These are phyloP conservation scores for Rambutsinella grinnellia DNA, from an alignment of 2,888 invertebrate genomes.

Conservation along the genomic window DNA sequence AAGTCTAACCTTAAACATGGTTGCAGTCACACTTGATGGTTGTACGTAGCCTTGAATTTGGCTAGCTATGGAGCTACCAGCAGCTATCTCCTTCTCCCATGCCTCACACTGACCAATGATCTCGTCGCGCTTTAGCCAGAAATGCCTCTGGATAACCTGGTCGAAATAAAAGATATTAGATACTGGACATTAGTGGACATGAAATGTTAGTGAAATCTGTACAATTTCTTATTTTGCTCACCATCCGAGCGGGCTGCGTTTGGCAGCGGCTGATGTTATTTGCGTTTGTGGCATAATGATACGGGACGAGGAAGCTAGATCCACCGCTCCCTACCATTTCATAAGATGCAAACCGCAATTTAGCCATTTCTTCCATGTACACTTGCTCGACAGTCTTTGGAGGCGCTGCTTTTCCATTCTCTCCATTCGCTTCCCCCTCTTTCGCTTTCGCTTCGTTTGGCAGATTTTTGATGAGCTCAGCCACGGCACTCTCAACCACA, in stretches of 20 bases:
- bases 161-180: no score
- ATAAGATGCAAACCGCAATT: constrained; percentile 91
- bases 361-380: constrained; percentile 89
- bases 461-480: constrained; percentile 54
- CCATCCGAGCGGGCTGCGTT: constrained; percentile 89
- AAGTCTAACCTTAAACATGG: constrained; percentile 64
- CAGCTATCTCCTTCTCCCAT: no score
- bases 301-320: constrained; percentile 86
- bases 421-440: constrained; percentile 57
- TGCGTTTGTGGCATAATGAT: constrained; percentile 90
- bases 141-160: constrained; percentile 94
- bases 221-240: constrained; percentile 91
- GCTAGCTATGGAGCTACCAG: constrained; percentile 86
- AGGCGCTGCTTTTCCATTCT: constrained; percentile 67
- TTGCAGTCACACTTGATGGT: constrained; percentile 63
- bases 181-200: constrained; percentile 94
- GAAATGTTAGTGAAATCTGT: constrained; percentile 8
- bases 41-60: constrained; percentile 76
- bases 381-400: constrained; percentile 78
- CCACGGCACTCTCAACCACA: constrained; percentile 69
- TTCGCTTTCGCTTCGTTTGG: constrained; percentile 59
- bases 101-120: constrained; percentile 89
- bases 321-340: constrained; percentile 88
- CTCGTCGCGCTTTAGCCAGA: constrained; percentile 93
- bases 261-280: constrained; percentile 87